Evolutionary conservation across 2,888 invertebrate species (phyloP), one percentile per base, ranked within the genome.

Genomic region (Drosophila colorata): DNA sequence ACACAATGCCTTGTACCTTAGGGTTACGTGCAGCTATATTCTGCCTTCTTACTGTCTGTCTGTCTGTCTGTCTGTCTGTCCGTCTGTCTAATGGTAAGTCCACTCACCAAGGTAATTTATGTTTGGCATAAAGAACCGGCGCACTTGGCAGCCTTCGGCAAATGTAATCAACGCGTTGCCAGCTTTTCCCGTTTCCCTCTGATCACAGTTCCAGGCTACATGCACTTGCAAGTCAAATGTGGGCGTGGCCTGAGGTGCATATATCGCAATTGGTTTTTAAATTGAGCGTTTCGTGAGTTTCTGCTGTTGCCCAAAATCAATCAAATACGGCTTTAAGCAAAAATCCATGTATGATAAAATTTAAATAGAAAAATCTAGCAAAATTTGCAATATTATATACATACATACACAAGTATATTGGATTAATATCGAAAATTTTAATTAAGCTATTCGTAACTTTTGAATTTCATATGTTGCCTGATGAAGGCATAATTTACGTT

Each of bases 41-140:
- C 13, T n/a, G 43, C 20, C 38, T 28, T 20, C 33, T 40, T 4
- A 11, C 28, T 18, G 40, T 31, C 31, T 38, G 25, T 14, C 35
- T 52, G 46, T 46, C 35, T 20, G 69, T 38, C 20, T 49, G n/a
- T n/a, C 28, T 18, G 40, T 31, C 31, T 38, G 25, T 14, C 35
- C 48, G 46, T 46, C 35, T 20, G 69, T 38, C 20, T 49, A 20
- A 20, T 20, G 20, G 37, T 33, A 37, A 23, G 58, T 41, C 14
- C 49, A 47, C 55, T 63, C 43, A 52, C 16, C 35, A 70, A 64
- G 69, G 77, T 80, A 80, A 83, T 80, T 83, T 78, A 83, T 83
- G 77, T 72, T 59, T 74, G 59, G 46, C 82, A 81, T 70, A 61
- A 70, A 64, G 64, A 51, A 56, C 20, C 51, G 60, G 61, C 76